Base-by-base conservation (phyloP, 2,113 vertebrate species). In the Perca flavescens region DNA sequence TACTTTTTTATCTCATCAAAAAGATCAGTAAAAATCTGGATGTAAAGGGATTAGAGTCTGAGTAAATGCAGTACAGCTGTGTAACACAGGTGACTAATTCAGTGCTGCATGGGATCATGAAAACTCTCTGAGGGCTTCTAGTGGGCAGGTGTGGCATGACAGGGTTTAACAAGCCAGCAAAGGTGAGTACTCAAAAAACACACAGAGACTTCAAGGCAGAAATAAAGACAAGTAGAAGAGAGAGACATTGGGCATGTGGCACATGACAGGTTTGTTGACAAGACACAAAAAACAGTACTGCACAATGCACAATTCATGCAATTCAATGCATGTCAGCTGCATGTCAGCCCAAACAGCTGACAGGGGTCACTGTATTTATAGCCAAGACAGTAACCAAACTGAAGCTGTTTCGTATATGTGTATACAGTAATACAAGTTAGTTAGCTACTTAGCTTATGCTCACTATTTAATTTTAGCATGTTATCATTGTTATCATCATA, bases 201-300 rank as follows among this genome's bases (percentile, higher is more conserved):
- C 7, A 14, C 31, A 64, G 49, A 76, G 16, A 54, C 19, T 34
- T 6, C 0, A 0, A 54, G 47, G 12, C 47, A 31, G 57, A 77
- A 50, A 58, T 6, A 34, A 34, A 62, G 28, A n/a, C 56, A 66
- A 71, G 40, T n/a, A 15, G 75, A 67, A 54, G 17, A 57, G 66
- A 34, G 31, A 34, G 43, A 76, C 17, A 28, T 21, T 8, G 54
- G 36, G 14, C 7, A 10, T 72, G 43, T 5, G 7, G 56, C 15
- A 36, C 65, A 57, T 80, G 69, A 74, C 76, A 75, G 21, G 49
- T 77, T 89, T 89, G 83, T 88, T 89, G 83, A 86, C 75, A 70
- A 57, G 71, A 80, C 79, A 85, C 72, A 86, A 84, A 86, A 91
- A 89, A 84, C 76, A 72, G 34, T 22, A 2, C 53, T 62, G 57